Conservation (phyloP, 2,888 invertebrate genomes). For the Acleris holmiana region DNA sequence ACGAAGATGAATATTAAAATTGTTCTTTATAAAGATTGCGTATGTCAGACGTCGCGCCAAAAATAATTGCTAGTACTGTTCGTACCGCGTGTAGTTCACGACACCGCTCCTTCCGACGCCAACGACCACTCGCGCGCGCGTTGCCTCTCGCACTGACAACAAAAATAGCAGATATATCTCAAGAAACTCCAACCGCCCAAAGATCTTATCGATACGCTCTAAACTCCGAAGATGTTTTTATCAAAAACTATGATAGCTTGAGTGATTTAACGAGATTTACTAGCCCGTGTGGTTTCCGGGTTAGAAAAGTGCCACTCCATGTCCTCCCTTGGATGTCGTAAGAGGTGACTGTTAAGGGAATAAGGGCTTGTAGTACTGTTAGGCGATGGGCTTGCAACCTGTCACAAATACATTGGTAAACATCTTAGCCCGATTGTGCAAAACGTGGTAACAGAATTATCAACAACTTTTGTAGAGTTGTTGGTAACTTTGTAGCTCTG, state of each 20-base stretch:
- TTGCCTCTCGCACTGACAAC: slow-evolving; percentile 56
- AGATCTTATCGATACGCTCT: slow-evolving; percentile 48
- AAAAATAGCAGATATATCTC: slow-evolving; percentile 63
- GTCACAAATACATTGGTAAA: too few relatives aligned
- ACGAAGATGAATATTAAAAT: slow-evolving; percentile 1
- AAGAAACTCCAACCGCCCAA: slow-evolving; percentile 53
- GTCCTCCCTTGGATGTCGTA: too few relatives aligned
- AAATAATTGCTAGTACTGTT: slow-evolving; percentile 18
- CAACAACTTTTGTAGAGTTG: too few relatives aligned
- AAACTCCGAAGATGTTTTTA: slow-evolving; percentile 6
- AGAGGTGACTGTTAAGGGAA: too few relatives aligned
- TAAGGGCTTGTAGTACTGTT: too few relatives aligned
- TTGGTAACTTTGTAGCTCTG: too few relatives aligned
- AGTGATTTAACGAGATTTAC: background rate
- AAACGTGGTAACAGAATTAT: too few relatives aligned
- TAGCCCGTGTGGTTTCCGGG: too few relatives aligned
- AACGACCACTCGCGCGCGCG: slow-evolving; percentile 57
- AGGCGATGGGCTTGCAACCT: too few relatives aligned
- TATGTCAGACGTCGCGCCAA: slow-evolving; percentile 63
- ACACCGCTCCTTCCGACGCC: slow-evolving; percentile 3
- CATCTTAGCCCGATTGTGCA: too few relatives aligned
- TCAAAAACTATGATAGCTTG: slow-evolving; percentile 6
- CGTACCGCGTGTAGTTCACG: slow-evolving; percentile 21
- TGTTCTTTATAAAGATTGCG: slow-evolving; percentile 54
- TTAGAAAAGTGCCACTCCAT: too few relatives aligned